phyloP scores from a whole-genome alignment of 2,888 invertebrate genomes.

The Caradrina clavipalpis region DNA sequence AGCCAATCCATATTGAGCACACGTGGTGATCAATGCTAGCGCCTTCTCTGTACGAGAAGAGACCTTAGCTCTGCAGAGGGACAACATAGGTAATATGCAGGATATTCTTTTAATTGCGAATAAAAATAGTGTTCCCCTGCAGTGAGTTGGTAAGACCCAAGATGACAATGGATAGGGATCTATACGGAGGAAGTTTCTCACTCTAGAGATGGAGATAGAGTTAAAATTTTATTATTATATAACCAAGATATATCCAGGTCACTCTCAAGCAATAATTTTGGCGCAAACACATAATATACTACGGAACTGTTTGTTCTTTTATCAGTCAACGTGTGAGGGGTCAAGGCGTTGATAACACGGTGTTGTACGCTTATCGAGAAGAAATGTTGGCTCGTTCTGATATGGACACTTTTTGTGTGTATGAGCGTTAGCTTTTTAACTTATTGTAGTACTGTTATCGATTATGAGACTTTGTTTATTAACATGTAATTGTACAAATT shows the following conservation, averaged over 20 bases:
- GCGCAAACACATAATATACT: slow-evolving; percentile 12
- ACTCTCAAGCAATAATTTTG: slow-evolving; percentile 30
- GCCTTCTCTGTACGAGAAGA: too few relatives aligned
- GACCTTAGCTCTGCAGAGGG: too few relatives aligned
- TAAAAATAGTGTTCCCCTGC: too few relatives aligned
- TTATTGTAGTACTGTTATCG: slow-evolving; percentile 25
- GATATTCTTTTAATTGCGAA: too few relatives aligned
- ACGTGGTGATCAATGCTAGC: too few relatives aligned
- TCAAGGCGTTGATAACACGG: slow-evolving; percentile 64
- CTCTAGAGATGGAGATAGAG: too few relatives aligned
- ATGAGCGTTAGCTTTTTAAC: slow-evolving; percentile 4
- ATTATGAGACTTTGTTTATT: slow-evolving; percentile 17
- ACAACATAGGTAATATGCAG: too few relatives aligned
- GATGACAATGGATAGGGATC: too few relatives aligned
- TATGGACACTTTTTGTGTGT: slow-evolving; percentile 43
- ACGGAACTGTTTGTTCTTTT: slow-evolving; percentile 41
- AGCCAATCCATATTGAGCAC: too few relatives aligned
- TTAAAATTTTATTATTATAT: too few relatives aligned
- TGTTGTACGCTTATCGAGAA: slow-evolving; percentile 45
- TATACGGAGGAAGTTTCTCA: too few relatives aligned
- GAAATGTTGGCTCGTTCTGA: slow-evolving; percentile 55
- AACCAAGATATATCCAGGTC: not conserved
- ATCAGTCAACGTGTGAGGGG: slow-evolving; percentile 58
- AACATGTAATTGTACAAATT: slow-evolving; percentile 18
- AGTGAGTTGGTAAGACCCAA: too few relatives aligned